Base-by-base conservation (phyloP, 2,797 vertebrate species). In the Ctenopoma multispine region DNA sequence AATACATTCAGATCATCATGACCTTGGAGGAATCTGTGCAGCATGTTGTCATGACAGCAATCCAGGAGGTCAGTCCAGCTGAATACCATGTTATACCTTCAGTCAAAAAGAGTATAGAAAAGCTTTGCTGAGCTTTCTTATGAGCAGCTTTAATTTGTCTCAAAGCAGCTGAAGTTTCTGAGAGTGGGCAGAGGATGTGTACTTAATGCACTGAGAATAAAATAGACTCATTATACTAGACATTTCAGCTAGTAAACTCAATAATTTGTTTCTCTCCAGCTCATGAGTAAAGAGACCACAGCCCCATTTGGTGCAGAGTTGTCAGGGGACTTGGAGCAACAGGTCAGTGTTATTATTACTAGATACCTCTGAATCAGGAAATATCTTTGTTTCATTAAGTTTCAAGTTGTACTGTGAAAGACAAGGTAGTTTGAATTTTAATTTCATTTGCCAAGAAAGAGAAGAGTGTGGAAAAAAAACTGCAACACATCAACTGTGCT, bases 11-110 rank as follows among this genome's bases (percentile, higher is more conserved):
- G 92, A 95, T 95, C 82, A 99, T 99, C 88, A 99, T 99, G 98
- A 99, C 96, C n/a, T 83, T 99, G 79, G 98, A 99, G 81, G 98
- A 99, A 72, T 98, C 98, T 64, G 98, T 99, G 75, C 98, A 99
- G 24, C 97, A 99, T 58, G 97, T 99, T 80, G 97, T 99, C 62
- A 99, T 99, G 98, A 96, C 97, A 55, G 98, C 98, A 80, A 99
- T 99, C 88, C 97, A 99, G 72, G 98, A 99, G 96, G 98, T 98
- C 77, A 91, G 92, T 85, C 24, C 17, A 7, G 46, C 46, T 49
- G 20, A 27, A 49, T 18, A 34, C 6, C 27, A 4, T 17, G 7
- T 29, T 56, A 60, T 21, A 54, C 15, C 12, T 20, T 63, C 7
- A 29, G 20, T 75, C 40, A 13, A 60, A 57, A 38, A n/a, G 47